phyloP scores from a whole-genome alignment of 2,888 invertebrate species.

The Athalia cordata region DNA sequence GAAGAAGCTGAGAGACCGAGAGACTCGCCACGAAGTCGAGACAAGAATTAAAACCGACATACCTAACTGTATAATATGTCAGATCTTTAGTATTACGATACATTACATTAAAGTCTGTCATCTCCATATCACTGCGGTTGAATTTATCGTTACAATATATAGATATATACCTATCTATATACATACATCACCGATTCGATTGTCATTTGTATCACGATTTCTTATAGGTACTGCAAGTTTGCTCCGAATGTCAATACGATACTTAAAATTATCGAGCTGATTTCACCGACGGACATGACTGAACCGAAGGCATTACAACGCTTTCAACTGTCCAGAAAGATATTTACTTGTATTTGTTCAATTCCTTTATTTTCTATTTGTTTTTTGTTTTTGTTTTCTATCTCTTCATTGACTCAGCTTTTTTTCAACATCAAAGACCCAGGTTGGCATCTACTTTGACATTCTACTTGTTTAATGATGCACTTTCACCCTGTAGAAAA shows the following conservation, averaged over 20 bases:
- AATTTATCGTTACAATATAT: no score
- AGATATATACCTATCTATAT: no score
- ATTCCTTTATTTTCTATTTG: background rate
- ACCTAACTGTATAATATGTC: slow-evolving; percentile 7
- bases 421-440: background rate
- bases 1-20: background rate
- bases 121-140: background rate
- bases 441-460: no score
- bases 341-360: background rate
- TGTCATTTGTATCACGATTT: slow-evolving; percentile 31
- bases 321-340: background rate
- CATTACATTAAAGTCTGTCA: no score
- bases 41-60: slow-evolving; percentile 9
- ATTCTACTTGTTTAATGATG: no score
- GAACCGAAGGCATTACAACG: background rate
- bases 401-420: background rate
- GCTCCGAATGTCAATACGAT: slow-evolving; percentile 25
- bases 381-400: background rate
- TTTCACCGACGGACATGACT: slow-evolving; percentile 15
- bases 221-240: background rate
- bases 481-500: no score
- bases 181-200: background rate
- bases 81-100: slow-evolving; percentile 21
- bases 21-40: background rate
- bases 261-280: slow-evolving; percentile 17